Evolutionary conservation across 2,797 vertebrate species (phyloP).

Genomic region (Chrosomus eos): DNA sequence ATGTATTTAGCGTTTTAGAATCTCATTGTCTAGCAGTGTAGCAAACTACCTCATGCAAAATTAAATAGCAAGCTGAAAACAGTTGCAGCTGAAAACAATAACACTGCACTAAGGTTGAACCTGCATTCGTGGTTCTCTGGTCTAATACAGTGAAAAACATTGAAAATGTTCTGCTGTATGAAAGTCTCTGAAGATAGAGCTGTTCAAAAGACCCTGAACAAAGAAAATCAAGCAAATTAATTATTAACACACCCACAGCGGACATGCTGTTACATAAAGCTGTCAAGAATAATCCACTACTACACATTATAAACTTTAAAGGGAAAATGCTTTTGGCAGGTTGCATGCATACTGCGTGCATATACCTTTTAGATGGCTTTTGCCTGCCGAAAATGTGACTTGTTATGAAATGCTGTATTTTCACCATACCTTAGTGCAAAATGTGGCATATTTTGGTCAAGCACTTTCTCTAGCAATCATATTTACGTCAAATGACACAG

Average conservation of each 20-base stretch:
- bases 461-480: background rate
- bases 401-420: conserved; percentile 11
- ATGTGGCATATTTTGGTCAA: background rate
- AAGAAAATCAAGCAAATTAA: conserved; percentile 65
- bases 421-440: background rate
- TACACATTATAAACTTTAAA: conserved; percentile 18
- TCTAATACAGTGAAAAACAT: conserved; percentile 11
- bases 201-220: conserved; percentile 59
- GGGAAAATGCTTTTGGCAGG: conserved; percentile 18
- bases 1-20: conserved; percentile 41
- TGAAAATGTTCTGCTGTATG: conserved; percentile 60
- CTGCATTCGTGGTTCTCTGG: conserved; percentile 59
- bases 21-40: conserved; percentile 28
- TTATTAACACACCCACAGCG: conserved; percentile 63
- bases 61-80: conserved; percentile 54
- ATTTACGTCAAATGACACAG: background rate
- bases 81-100: conserved; percentile 53
- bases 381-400: conserved; percentile 1
- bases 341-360: background rate
- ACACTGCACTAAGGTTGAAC: conserved; percentile 68
- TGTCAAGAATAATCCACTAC: conserved; percentile 39
- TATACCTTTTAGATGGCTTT: background rate
- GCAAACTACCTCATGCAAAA: conserved; percentile 57
- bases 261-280: conserved; percentile 48
- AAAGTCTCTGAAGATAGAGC: conserved; percentile 53